Evolutionary conservation across 2,888 invertebrate species (phyloP).

Genomic region (Rugalucina vietnamica): DNA sequence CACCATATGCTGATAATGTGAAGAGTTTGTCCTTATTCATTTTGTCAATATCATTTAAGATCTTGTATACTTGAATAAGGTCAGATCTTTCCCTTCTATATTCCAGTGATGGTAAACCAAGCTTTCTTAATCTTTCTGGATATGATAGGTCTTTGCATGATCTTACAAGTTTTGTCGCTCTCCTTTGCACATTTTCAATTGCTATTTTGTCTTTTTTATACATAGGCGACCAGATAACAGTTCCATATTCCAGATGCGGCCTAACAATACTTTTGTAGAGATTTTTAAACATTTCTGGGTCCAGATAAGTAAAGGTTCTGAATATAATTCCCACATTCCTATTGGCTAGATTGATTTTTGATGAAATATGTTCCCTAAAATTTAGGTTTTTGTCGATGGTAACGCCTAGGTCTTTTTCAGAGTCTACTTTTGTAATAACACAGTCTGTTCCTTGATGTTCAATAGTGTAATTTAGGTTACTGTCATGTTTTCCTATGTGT

Average conservation of each 20-base stretch:
- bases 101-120: not conserved
- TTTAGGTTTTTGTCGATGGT: slow-evolving; percentile 16
- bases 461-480: not conserved
- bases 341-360: slow-evolving; percentile 36
- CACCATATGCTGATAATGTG: too few species aligned
- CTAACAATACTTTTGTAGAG: slow-evolving; percentile 1
- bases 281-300: not conserved
- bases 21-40: too few species aligned
- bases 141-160: not conserved
- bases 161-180: not conserved
- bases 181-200: not conserved
- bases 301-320: slow-evolving; percentile 20
- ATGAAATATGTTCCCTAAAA: slow-evolving; percentile 11
- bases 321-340: slow-evolving; percentile 18
- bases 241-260: slow-evolving; percentile 10
- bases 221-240: not conserved
- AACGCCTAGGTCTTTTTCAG: slow-evolving; percentile 3
- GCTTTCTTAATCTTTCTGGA: not conserved
- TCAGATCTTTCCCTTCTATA: not conserved
- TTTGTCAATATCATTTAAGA: not conserved
- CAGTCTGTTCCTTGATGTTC: not conserved
- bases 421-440: not conserved
- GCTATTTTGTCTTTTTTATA: not conserved
- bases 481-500: slow-evolving; percentile 6
- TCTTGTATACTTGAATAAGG: not conserved